Evolutionary conservation across 2,797 vertebrate genomes (phyloP).

Genomic region (Pampus argenteus): DNA sequence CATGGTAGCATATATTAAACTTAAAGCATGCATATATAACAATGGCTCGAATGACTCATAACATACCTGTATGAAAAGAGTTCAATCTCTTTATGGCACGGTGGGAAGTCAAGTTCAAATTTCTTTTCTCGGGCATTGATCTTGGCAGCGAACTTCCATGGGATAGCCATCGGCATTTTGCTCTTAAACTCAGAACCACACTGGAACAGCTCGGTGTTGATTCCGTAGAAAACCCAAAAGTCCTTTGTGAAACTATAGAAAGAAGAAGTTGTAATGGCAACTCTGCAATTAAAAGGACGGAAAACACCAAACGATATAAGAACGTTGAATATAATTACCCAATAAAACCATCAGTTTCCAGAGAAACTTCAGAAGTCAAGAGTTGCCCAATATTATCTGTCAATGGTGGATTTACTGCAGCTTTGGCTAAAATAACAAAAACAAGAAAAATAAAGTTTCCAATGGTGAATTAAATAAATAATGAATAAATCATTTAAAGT

Average conservation of each 20-base stretch:
- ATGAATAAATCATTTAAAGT: not conserved
- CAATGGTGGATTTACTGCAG: slow-evolving; percentile 70
- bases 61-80: slow-evolving; percentile 77
- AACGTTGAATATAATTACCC: slow-evolving; percentile 68
- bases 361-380: slow-evolving; percentile 75
- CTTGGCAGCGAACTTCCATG: slow-evolving; percentile 77
- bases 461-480: not conserved
- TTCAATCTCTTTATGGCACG: slow-evolving; percentile 66
- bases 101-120: slow-evolving; percentile 75
- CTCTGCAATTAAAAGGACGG: no score
- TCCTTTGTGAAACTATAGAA: slow-evolving; percentile 78
- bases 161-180: slow-evolving; percentile 64
- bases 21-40: not conserved
- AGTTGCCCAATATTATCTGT: slow-evolving; percentile 74
- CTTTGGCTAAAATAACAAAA: slow-evolving; percentile 70
- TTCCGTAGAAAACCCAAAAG: slow-evolving; percentile 81
- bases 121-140: slow-evolving; percentile 69
- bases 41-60: not conserved
- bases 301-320: no score
- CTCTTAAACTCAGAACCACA: slow-evolving; percentile 77
- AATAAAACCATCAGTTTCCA: slow-evolving; percentile 80
- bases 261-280: not conserved
- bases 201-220: slow-evolving; percentile 86
- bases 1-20: not conserved
- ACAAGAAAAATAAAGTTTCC: not conserved